These are phyloP conservation scores for Lethocerus indicus DNA, from an alignment of 1,140 invertebrate genomes.

Conservation along the genomic window DNA sequence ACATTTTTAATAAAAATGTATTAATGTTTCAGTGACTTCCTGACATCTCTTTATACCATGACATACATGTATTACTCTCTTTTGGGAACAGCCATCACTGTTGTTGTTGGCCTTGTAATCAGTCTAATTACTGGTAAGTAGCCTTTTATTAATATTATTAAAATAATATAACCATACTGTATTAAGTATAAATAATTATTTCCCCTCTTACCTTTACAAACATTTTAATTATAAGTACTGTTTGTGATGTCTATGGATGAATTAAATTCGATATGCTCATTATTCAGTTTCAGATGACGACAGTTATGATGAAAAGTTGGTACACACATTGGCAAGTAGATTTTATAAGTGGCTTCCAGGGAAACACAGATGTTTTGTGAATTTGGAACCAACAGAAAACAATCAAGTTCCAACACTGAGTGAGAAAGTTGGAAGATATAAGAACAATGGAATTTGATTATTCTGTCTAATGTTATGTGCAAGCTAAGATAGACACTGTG, in stretches of 20 bases:
- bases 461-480: no score
- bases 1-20: no score
- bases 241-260: not conserved
- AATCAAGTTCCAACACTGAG: not conserved
- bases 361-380: slow-evolving; percentile 13
- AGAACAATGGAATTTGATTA: slow-evolving; percentile 1
- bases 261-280: not conserved
- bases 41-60: slow-evolving; percentile 41
- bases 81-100: slow-evolving; percentile 44
- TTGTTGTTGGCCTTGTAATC: slow-evolving; percentile 41
- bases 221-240: not conserved
- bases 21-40: slow-evolving; percentile 30
- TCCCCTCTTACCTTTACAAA: not conserved
- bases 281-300: slow-evolving; percentile 34
- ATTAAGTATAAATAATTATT: not conserved
- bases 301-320: slow-evolving; percentile 42
- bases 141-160: slow-evolving; percentile 3
- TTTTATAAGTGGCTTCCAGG: slow-evolving; percentile 36
- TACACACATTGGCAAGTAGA: slow-evolving; percentile 42
- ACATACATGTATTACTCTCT: slow-evolving; percentile 63
- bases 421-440: slow-evolving; percentile 4
- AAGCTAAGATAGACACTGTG: no score
- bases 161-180: not conserved
- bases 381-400: not conserved
- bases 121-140: slow-evolving; percentile 37